These are phyloP conservation scores for Orbicella faveolata DNA, from an alignment of 64 coral and sea anemone genomes.

Conservation along the genomic window DNA sequence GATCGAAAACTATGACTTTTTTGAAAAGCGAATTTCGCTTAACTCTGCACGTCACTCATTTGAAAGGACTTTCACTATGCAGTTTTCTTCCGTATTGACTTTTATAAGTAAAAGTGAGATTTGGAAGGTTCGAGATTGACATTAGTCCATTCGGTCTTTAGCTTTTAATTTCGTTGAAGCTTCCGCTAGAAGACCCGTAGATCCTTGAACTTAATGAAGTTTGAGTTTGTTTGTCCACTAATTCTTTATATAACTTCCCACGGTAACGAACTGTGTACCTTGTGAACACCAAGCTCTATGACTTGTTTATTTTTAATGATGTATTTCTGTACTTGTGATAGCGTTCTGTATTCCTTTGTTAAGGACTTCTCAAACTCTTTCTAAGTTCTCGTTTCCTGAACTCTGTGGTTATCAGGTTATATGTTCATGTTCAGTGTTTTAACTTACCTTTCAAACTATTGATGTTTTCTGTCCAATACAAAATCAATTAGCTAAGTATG, in stretches of 20 bases:
- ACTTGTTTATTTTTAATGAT: not conserved
- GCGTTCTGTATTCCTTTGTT: not conserved
- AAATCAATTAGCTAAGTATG: too few species aligned
- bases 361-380: not conserved
- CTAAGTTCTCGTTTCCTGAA: not conserved
- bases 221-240: too few species aligned
- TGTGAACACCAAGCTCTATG: not conserved
- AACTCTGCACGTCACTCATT: not conserved
- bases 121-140: not conserved
- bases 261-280: too few species aligned
- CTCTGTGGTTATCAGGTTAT: too few species aligned
- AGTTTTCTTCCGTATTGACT: not conserved
- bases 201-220: too few species aligned
- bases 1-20: conserved; percentile 52
- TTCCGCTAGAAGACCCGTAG: not conserved
- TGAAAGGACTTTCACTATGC: not conserved
- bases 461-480: too few species aligned
- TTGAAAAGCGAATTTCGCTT: not conserved
- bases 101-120: not conserved
- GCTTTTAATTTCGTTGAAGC: not conserved
- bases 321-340: not conserved
- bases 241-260: too few species aligned
- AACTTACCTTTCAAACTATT: too few species aligned
- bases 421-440: too few species aligned
- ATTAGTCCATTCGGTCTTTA: not conserved